Base-by-base conservation (phyloP, 2,797 vertebrate species). In the Enteromius fasciolatus region DNA sequence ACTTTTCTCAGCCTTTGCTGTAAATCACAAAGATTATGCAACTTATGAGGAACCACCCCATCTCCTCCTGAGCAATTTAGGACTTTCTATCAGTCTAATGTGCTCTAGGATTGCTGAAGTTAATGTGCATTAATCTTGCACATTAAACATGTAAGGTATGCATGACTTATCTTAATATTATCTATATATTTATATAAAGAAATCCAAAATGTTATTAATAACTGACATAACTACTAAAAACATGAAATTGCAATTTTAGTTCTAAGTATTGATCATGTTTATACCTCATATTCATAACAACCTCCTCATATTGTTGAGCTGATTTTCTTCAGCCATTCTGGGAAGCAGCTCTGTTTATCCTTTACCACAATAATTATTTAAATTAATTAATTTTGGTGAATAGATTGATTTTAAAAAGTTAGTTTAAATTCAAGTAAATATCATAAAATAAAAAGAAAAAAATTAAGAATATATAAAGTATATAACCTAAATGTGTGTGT, bases 21-120 rank as follows among this genome's bases (percentile, higher is more conserved):
- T 76, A 82, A 82, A 82, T 82, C 64, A 69, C 14, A 17, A 25
- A 20, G 25, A 69, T 76, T 68, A 68, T 46, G 50, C 33, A 67
- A 76, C 31, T 76, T 61, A 64, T 4, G 0, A 68, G 39, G 50
- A 76, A 59, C 61, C 33, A 57, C 64, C 81, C 64, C 23, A 44
- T 28, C 72, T 76, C 33, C 36, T 82, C 48, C 63, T 31, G 20
- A 67, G 54, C 46, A 54, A 44, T 66, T 44, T 52, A 66, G 6
- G 18, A 57, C 48, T 82, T 76, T 81, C 2, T 25, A 64, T 73
- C 69, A 39, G 44, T 64, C 57, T 76, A 61, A 50, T 72, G n/a
- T 20, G 33, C 66, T 81, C 41, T 23, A 18, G 41, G 17, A 64
- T 46, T 33, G 59, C 18, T 67, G 25, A 23, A 52, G 15, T 74